A percentile compares a stretch with the other conserved stretches of the same genome.
These are phyloP conservation scores for Melanotaenia nigrans DNA, from an alignment of 2,797 vertebrate species.

Conservation along the genomic window DNA sequence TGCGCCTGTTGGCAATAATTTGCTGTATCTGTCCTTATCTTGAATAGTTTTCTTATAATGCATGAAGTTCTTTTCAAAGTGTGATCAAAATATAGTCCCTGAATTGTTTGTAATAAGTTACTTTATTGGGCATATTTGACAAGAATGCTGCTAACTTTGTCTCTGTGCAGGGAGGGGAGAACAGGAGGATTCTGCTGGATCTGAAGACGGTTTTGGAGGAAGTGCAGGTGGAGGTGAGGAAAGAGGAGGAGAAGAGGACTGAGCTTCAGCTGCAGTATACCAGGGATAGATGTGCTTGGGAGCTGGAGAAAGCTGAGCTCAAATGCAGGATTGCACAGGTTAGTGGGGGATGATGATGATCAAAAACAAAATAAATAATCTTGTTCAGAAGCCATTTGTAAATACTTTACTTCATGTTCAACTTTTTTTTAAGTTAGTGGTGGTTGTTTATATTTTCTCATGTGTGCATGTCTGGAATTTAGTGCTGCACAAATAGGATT, in stretches of 20 bases:
- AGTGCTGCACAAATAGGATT: constrained; percentile 47
- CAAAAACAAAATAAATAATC: no score
- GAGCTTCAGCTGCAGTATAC: constrained; percentile 82
- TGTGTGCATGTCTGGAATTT: constrained; percentile 22
- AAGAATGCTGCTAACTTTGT: constrained; percentile 20
- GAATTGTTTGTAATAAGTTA: background rate
- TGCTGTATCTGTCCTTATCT: background rate
- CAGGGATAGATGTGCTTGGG: constrained; percentile 80
- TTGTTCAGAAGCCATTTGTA: no score
- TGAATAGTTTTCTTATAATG: background rate
- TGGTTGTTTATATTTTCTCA: constrained; percentile 4
- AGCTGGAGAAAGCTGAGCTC: constrained; percentile 82
- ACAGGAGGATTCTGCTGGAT: constrained; percentile 80
- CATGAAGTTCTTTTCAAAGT: background rate
- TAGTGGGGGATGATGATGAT: constrained; percentile 3
- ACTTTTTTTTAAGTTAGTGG: background rate
- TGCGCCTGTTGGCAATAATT: background rate
- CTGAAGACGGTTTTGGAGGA: constrained; percentile 81
- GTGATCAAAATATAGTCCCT: background rate
- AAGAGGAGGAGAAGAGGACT: constrained; percentile 79
- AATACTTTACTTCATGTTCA: background rate
- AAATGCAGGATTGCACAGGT: constrained; percentile 83
- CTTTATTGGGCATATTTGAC: constrained; percentile 11
- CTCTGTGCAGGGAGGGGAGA: constrained; percentile 79
- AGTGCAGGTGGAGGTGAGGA: constrained; percentile 81